Percentiles rank a stretch among this genome's conserved stretches.
Evolutionary conservation across 2,797 vertebrate species (phyloP).

Genomic region (Notamacropus eugenii): DNA sequence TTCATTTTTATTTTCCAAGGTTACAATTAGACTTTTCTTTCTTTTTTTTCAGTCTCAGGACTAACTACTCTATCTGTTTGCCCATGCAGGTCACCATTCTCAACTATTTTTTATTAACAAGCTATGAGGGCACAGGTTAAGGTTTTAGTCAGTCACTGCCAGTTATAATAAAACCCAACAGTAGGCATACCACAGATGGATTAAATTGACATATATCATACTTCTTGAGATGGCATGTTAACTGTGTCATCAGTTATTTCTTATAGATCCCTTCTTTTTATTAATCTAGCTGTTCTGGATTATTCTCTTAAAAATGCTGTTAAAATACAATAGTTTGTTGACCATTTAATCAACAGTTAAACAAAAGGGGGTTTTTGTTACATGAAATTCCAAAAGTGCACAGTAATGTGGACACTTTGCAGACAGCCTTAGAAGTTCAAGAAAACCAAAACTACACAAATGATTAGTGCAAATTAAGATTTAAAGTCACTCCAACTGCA

Average conservation of each 20-base stretch:
- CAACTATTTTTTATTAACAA: constrained; percentile 35
- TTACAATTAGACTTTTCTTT: constrained; percentile 61
- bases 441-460: not conserved
- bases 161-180: constrained; percentile 4
- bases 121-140: constrained; percentile 43
- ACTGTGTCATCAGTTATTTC: not conserved
- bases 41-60: constrained; percentile 43
- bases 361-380: not conserved
- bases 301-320: constrained; percentile 31
- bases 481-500: not conserved
- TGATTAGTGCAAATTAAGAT: constrained; percentile 1
- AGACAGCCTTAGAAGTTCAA: not conserved
- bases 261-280: not conserved
- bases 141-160: not conserved
- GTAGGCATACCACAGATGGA: not conserved
- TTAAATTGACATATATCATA: not conserved
- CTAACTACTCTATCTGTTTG: constrained; percentile 55
- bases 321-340: not conserved
- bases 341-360: constrained; percentile 3
- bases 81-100: constrained; percentile 43
- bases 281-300: not conserved
- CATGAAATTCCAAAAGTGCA: not conserved
- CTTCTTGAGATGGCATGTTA: not conserved
- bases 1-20: constrained; percentile 72
- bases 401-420: not conserved